Evolutionary conservation across 1,140 invertebrate species (phyloP).

Genomic region (Caenorhabditis elegans): WBcel235 BX284604.4:2495001-2495500

Average conservation of each 20-base stretch:
- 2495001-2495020: not conserved
- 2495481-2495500: too few relatives aligned
- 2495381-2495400: not conserved
- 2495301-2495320: not conserved
- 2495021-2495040: slow-evolving; percentile 39
- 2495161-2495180: not conserved
- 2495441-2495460: not conserved
- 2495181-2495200: too few relatives aligned
- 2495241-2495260: too few relatives aligned
- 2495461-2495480: not conserved
- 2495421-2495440: not conserved
- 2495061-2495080: slow-evolving; percentile 35
- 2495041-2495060: slow-evolving; percentile 43
- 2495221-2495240: not conserved
- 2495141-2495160: not conserved
- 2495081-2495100: slow-evolving; percentile 32
- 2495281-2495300: not conserved
- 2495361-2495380: slow-evolving; percentile 11
- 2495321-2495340: not conserved
- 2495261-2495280: not conserved
- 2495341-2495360: not conserved
- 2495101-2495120: not conserved
- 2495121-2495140: slow-evolving; percentile 20
- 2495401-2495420: not conserved
- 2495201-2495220: not conserved